These are phyloP conservation scores for Drosophila pseudotalamancana DNA, from an alignment of 2,888 invertebrate species.

Conservation along the genomic window DNA sequence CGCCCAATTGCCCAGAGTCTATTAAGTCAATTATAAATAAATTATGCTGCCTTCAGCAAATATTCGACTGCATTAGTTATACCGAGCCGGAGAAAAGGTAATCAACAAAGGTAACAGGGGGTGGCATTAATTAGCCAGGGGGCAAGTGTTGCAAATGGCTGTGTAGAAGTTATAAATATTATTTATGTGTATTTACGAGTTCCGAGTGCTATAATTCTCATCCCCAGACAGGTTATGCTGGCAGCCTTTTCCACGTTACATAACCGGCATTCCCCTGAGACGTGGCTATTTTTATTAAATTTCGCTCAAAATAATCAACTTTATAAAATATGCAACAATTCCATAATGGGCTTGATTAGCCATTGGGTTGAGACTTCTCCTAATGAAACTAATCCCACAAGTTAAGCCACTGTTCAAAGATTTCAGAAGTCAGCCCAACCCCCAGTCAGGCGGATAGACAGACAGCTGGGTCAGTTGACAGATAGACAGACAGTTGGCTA, in stretches of 20 bases:
- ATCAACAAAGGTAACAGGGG: conserved; percentile 9
- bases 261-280: not conserved
- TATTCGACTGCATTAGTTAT: conserved; percentile 35
- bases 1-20: conserved; percentile 45
- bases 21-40: conserved; percentile 77
- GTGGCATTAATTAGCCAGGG: conserved; percentile 37
- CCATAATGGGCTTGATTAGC: conserved; percentile 39
- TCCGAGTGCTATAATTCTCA: conserved; percentile 29
- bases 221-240: not conserved
- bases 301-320: conserved; percentile 28
- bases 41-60: conserved; percentile 63
- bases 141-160: conserved; percentile 3
- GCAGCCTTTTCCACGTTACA: not conserved
- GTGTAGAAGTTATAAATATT: conserved; percentile 67
- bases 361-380: conserved; percentile 12
- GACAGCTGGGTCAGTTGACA: conserved; percentile 7
- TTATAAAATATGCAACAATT: conserved; percentile 63
- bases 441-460: not conserved
- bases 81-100: conserved; percentile 20
- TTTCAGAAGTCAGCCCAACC: not conserved
- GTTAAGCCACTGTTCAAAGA: conserved; percentile 18
- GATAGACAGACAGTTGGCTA: conserved; percentile 6
- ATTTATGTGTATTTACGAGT: conserved; percentile 54
- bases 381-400: conserved; percentile 52
- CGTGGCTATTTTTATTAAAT: not conserved